Base-by-base conservation (phyloP, 2,797 vertebrate genomes). In the Xiphophorus birchmanni region DNA sequence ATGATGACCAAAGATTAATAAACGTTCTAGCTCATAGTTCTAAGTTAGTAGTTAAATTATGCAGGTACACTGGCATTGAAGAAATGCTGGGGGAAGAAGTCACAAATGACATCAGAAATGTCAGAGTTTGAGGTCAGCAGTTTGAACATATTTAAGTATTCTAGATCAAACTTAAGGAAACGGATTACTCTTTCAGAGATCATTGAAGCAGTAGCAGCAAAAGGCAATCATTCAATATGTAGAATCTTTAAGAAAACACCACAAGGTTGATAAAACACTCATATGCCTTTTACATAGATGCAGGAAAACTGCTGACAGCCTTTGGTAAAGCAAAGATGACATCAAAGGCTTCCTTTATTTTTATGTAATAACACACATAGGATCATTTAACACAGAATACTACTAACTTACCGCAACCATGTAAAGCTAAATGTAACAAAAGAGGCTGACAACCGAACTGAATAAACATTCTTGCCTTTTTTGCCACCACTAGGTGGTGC, bases 401-500 rank as follows among this genome's bases (percentile, higher is more conserved):
- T 17, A 48, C 17, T 48, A 56, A n/a, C 54, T n/a, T 12, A 56
- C 26, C 3, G 3, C 26, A n/a, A 56, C 26, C n/a, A n/a, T n/a
- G 21, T 26, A 21, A 10, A n/a, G 23, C 10, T 12, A 1, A 26
- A 26, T n/a, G 54, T 0, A n/a, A n/a, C 9, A n/a, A n/a, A n/a
- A 56, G 5, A 56, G 52, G 23, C 9, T 52, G 50, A n/a, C 3
- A 26, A 12, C 10, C 1, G 1, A n/a, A 56, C 26, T 29, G 26
- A 29, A 58, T 12, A 58, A 58, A 58, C 26, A 4, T 87, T 88
- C 76, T 37, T 37, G 88, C 56, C 60, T 71, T 40, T 10, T 54
- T 73, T 75, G 29, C 37, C 32, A 26, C 94, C 95, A 95, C 89
- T 85, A 91, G 94, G 94, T 91, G 94, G 93, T 79, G 90, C 94